A percentile compares a stretch with the other conserved stretches of the same genome.
Evolutionary conservation across 2,888 invertebrate species (phyloP).

Genomic region (Digitonthophagus gazella): DNA sequence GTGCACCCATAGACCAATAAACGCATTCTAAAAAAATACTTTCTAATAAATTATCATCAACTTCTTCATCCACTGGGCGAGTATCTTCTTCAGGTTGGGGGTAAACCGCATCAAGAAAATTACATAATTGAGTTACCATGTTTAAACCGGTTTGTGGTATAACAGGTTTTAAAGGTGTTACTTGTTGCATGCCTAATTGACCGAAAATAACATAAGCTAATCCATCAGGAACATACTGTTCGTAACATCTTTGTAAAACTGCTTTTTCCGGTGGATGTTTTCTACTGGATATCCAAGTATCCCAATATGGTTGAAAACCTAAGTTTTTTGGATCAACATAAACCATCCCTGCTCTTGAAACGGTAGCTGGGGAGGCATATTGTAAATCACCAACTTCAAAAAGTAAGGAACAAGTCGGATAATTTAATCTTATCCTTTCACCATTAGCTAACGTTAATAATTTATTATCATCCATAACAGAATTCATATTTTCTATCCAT

Average conservation of each 20-base stretch:
- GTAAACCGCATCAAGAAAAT: constrained; percentile 73
- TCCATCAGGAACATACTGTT: constrained; percentile 71
- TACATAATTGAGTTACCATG: constrained; percentile 81
- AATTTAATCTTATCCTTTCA: constrained; percentile 79
- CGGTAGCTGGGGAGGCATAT: constrained; percentile 90
- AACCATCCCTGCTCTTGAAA: constrained; percentile 91
- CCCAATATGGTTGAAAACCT: constrained; percentile 83
- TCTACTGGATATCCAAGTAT: constrained; percentile 70
- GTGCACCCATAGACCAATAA: constrained; percentile 83
- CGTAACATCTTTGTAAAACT: constrained; percentile 60
- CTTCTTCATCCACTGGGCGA: constrained; percentile 52
- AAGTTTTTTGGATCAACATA: constrained; percentile 91
- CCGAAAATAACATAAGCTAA: constrained; percentile 71
- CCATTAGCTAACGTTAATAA: constrained; percentile 88
- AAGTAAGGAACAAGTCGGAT: constrained; percentile 76
- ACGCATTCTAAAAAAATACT: constrained; percentile 72
- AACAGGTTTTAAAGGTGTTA: constrained; percentile 73
- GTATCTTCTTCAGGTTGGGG: constrained; percentile 51
- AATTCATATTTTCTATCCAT: constrained; percentile 97
- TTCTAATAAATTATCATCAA: constrained; percentile 62
- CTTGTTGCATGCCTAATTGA: constrained; percentile 71
- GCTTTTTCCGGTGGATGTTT: constrained; percentile 53
- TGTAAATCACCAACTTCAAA: constrained; percentile 90
- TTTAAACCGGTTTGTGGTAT: constrained; percentile 84
- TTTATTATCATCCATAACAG: constrained; percentile 94